Conservation (phyloP, 2,797 vertebrate genomes). For the Pachyuromys duprasi region DNA sequence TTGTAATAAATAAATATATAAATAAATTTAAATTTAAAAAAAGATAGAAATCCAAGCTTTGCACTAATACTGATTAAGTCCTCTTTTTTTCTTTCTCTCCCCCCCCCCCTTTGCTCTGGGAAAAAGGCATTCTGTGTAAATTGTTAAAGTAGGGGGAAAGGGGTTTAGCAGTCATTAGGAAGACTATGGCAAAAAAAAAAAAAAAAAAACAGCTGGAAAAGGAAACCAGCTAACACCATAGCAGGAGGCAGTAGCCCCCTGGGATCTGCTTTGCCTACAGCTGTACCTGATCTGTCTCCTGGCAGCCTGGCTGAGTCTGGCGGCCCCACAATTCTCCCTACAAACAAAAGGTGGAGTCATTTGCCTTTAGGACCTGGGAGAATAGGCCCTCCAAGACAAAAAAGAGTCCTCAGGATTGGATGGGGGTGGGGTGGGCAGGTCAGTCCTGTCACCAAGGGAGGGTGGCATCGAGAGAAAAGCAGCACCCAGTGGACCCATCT, state of each 20-base stretch:
- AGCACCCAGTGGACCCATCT: neutral
- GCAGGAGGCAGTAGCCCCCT: fast-evolving
- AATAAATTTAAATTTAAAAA: too few relatives aligned
- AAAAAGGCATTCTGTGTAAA: neutral
- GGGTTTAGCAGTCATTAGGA: neutral
- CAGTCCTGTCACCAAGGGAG: neutral
- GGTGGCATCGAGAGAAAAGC: neutral
- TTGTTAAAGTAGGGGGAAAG: neutral
- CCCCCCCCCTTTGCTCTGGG: neutral
- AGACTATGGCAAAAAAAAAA: neutral
- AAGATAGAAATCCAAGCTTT: too few relatives aligned
- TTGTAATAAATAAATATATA: too few relatives aligned
- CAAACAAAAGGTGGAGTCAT: neutral
- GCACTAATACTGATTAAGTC: neutral
- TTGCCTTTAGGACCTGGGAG: neutral
- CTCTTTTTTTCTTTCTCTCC: neutral
- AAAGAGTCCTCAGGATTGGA: neutral
- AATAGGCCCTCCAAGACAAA: neutral
- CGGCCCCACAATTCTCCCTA: neutral
- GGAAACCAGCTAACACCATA: neutral
- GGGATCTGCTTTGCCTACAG: neutral
- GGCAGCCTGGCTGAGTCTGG: neutral
- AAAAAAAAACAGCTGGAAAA: too few relatives aligned
- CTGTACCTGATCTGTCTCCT: neutral
- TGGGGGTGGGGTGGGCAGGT: fast-evolving